phyloP scores from a whole-genome alignment of 2,113 vertebrate species.

The Pachycephala philippinensis region DNA sequence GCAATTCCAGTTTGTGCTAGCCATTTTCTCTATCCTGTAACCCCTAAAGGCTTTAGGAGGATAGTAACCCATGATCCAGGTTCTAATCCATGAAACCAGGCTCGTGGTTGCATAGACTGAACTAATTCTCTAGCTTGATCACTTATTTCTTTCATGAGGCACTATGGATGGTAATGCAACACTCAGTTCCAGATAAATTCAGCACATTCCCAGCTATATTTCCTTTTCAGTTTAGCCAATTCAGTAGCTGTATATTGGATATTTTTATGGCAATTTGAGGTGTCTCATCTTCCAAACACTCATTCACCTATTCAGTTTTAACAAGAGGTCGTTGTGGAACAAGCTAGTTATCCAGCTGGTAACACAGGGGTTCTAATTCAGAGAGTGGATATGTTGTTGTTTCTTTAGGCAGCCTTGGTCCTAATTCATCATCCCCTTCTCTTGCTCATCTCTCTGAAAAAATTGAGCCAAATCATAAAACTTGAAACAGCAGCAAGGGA shows the following conservation, averaged over 20 bases:
- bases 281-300: not conserved
- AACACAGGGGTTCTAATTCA: not conserved
- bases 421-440: not conserved
- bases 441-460: not conserved
- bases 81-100: not conserved
- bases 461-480: not conserved
- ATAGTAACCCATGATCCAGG: not conserved
- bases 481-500: not conserved
- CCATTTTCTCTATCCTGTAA: not conserved
- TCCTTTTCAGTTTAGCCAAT: not conserved
- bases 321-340: rapidly evolving
- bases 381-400: not conserved
- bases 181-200: not conserved
- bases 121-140: not conserved
- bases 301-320: not conserved
- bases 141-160: not conserved
- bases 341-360: not conserved
- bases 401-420: not conserved
- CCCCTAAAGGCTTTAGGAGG: not conserved
- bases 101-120: not conserved
- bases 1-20: not conserved
- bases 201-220: not conserved
- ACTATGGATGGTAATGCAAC: rapidly evolving
- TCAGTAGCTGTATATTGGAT: not conserved
- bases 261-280: not conserved